A percentile compares a stretch with the other conserved stretches of the same genome.
Evolutionary conservation across 2,888 invertebrate species (phyloP).

Genomic region (Brachyptera putata): DNA sequence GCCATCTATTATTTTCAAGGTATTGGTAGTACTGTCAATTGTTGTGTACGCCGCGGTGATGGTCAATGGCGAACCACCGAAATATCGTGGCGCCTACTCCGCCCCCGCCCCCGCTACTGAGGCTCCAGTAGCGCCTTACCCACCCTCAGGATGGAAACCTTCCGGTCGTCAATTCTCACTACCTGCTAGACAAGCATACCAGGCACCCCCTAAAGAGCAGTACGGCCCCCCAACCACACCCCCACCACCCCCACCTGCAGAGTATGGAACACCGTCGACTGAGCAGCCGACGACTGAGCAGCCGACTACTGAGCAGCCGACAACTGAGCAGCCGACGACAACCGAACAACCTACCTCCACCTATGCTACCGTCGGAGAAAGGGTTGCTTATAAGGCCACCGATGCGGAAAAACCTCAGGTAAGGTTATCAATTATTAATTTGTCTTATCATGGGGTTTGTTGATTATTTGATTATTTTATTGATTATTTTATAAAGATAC

Average conservation of each 20-base stretch:
- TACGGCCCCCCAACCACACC: conserved; percentile 24
- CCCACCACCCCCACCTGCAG: conserved; percentile 4
- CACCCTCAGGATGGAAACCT: conserved; percentile 46
- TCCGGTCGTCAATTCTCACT: conserved; percentile 42
- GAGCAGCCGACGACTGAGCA: conserved; percentile 23
- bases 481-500: too few species aligned
- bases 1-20: too few species aligned
- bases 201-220: conserved; percentile 23
- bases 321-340: too few species aligned
- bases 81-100: too few species aligned
- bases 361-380: too few species aligned
- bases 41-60: conserved; percentile 10
- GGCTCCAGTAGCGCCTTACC: conserved; percentile 42
- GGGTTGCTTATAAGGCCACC: too few species aligned
- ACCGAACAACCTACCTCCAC: too few species aligned
- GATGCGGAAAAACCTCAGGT: too few species aligned
- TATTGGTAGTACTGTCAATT: too few species aligned
- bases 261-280: conserved; percentile 12
- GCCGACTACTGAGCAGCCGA: not conserved
- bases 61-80: conserved; percentile 12
- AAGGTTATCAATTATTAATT: too few species aligned
- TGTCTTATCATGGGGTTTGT: too few species aligned
- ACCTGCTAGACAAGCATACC: conserved; percentile 36
- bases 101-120: conserved; percentile 35
- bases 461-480: too few species aligned